phyloP scores from a whole-genome alignment of 2,888 invertebrate species.

The Aphodius granarius region DNA sequence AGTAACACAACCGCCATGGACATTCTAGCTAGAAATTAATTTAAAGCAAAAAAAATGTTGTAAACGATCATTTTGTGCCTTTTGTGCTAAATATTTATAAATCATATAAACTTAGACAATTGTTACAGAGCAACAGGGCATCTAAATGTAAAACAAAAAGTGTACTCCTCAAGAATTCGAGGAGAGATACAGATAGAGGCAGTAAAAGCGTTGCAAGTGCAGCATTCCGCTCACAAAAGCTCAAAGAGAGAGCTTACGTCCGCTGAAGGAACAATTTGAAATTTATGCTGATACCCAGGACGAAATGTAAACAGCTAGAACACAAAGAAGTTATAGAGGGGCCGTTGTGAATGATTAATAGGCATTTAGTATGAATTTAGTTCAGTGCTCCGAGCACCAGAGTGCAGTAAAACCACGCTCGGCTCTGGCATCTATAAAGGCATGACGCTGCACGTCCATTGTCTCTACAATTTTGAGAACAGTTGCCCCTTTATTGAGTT shows the following conservation, averaged over 20 bases:
- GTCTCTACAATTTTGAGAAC: not conserved
- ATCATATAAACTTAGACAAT: not conserved
- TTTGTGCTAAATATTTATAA: not conserved
- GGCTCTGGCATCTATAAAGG: not conserved
- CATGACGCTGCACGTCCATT: not conserved
- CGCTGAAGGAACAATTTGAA: not conserved
- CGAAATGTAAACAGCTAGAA: not conserved
- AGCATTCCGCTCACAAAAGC: not conserved
- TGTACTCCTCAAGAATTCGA: not conserved
- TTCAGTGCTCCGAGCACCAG: not conserved
- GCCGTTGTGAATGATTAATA: not conserved
- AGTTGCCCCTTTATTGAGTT: not conserved
- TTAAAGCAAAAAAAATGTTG: no score
- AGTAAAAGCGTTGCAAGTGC: not conserved
- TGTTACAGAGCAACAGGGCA: not conserved
- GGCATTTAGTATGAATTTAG: not conserved
- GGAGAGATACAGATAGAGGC: not conserved
- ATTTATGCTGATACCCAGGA: not conserved
- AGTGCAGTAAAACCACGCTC: not conserved
- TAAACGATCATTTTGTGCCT: not conserved
- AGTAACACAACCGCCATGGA: not conserved
- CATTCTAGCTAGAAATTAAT: not conserved
- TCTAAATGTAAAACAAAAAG: not conserved
- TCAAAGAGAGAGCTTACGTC: not conserved
- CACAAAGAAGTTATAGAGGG: not conserved